phyloP scores from a whole-genome alignment of 2,797 vertebrate species.

The Sandelia bainsii region DNA sequence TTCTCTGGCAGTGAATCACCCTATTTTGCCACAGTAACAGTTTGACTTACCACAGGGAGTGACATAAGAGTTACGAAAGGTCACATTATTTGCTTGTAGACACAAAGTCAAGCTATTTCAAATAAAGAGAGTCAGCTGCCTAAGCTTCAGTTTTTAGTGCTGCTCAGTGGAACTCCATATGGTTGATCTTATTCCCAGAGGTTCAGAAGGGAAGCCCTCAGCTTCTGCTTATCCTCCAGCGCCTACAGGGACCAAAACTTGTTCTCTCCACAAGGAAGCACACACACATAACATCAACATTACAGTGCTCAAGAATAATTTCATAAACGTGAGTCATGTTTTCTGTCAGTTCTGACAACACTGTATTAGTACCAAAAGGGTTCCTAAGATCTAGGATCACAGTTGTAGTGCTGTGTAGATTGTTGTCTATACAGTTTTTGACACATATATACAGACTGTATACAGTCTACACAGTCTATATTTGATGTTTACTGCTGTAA shows the following conservation, averaged over 20 bases:
- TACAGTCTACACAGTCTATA: too few relatives aligned
- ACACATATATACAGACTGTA: too few relatives aligned
- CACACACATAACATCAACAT: background rate
- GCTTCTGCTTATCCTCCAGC: background rate
- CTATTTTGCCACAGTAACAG: background rate
- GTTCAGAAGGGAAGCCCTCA: background rate
- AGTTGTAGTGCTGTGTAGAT: background rate
- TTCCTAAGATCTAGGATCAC: background rate
- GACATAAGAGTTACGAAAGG: constrained; percentile 14
- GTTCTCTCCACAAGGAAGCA: background rate
- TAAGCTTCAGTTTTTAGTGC: constrained; percentile 16
- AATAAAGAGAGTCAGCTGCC: constrained; percentile 12
- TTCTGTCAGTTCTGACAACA: background rate
- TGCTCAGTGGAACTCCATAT: background rate
- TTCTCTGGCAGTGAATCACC: constrained; percentile 34
- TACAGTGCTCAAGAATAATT: background rate
- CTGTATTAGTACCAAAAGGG: background rate
- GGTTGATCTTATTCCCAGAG: constrained; percentile 11
- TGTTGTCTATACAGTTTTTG: too few relatives aligned
- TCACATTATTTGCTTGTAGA: constrained; percentile 44
- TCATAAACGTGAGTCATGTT: background rate
- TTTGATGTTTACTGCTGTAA: too few relatives aligned
- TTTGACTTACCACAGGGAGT: constrained; percentile 9
- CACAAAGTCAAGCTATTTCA: constrained; percentile 21
- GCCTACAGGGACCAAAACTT: background rate